Base-by-base conservation (phyloP, 2,888 invertebrate species). In the Microplitis deprimator region DNA sequence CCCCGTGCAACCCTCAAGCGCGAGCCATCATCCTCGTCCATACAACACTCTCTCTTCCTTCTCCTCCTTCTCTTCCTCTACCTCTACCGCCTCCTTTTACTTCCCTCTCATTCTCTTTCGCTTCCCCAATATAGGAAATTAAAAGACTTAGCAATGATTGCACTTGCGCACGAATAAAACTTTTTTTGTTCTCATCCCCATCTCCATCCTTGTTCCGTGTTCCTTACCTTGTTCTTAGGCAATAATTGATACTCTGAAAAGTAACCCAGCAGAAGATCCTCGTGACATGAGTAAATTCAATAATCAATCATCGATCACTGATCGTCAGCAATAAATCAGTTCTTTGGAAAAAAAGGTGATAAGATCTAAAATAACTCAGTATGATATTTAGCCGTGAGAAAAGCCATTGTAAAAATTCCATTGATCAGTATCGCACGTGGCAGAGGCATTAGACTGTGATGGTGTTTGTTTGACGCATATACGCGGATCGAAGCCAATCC, bases 91-190 rank as follows among this genome's bases (percentile, higher is more conserved):
- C 50, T 69, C 64, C 80, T 74, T 68, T 78, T 76, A n/a, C 10
- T 8, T 59, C 10, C 73, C 74, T 65, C 71, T 68, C 73, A 70
- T 83, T 64, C 77, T 75, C 79, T 76, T 77, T 77, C 80, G 79
- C 81, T 78, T 72, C 82, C 81, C 81, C 87, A 85, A 88, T 89
- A 89, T 89, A 89, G 89, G 89, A 89, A 89, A 89, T 89, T 89
- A 89, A 89, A 89, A 89, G 89, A 89, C 87, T 86, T 85, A 85
- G 85, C 87, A 88, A 89, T 89, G 88, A 89, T 89, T 89, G 88
- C 86, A 81, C 83, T 80, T 83, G 80, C 82, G 82, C 82, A 79
- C 80, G 78, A 80, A 80, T 79, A 69, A 73, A 68, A 76, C 61
- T 60, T 65, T 69, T 67, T 77, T 73, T 77, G 78, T 79, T 80